Conservation (phyloP, 2,113 vertebrate species). For the Chloropsis cyanopogon region DNA sequence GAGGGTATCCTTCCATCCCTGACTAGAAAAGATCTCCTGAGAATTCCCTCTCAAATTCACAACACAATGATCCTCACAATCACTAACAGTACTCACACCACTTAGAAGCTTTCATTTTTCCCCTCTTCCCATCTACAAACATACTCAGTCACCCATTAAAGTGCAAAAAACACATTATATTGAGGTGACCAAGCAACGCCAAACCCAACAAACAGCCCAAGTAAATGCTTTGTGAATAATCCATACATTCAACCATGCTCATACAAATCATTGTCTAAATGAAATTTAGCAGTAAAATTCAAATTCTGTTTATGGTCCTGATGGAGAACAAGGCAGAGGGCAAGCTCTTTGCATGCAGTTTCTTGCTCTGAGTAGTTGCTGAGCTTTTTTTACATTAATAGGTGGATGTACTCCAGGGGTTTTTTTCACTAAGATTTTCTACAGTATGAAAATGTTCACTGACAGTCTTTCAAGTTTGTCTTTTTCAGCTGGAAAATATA, state of each 20-base stretch:
- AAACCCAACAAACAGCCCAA: background rate
- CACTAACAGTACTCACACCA: background rate
- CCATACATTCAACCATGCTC: background rate
- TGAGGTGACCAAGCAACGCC: background rate
- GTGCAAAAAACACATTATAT: background rate
- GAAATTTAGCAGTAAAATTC: constrained; percentile 3
- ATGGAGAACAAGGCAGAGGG: background rate
- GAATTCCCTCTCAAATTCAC: background rate
- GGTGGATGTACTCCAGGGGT: background rate
- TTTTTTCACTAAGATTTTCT: constrained; percentile 9
- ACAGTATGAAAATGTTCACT: constrained; percentile 45
- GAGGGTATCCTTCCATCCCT: background rate
- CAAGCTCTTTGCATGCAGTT: background rate
- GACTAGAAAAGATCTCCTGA: background rate
- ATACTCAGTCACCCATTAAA: background rate
- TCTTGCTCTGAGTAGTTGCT: background rate
- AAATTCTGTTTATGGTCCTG: background rate
- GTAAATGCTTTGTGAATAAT: background rate
- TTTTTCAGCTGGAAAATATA: constrained; percentile 63
- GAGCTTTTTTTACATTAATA: background rate
- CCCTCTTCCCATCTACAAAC: background rate
- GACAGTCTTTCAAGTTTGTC: constrained; percentile 57
- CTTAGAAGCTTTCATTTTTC: background rate
- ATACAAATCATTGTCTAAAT: background rate
- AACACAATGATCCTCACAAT: background rate